Evolutionary conservation across 2,888 invertebrate genomes (phyloP).

Genomic region (Antheraea yamamai): DNA sequence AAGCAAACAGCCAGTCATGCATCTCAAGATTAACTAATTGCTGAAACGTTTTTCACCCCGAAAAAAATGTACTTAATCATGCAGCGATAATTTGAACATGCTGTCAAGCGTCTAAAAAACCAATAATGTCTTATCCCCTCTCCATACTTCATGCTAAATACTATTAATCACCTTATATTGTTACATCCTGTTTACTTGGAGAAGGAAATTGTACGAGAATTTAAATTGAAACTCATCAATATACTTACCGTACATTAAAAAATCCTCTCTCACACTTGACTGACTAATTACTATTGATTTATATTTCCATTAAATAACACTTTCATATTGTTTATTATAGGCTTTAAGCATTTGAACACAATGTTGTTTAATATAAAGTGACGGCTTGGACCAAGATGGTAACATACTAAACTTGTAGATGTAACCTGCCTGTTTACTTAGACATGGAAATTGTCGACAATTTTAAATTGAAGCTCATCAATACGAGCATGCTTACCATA

Average conservation of each 20-base stretch:
- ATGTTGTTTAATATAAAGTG: too few species aligned
- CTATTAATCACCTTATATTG: conserved; percentile 14
- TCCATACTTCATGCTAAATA: conserved; percentile 12
- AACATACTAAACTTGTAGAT: too few species aligned
- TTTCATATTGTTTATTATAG: too few species aligned
- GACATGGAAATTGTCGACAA: too few species aligned
- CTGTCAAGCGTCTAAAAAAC: conserved; percentile 11
- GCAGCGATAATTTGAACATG: conserved; percentile 18
- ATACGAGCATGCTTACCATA: too few species aligned
- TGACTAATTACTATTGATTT: too few species aligned
- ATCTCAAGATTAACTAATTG: conserved; percentile 18
- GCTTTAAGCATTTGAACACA: too few species aligned
- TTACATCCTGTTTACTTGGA: background rate
- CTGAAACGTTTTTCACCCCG: conserved; percentile 18
- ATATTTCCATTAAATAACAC: too few species aligned
- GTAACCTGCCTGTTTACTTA: too few species aligned
- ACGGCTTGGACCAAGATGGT: too few species aligned
- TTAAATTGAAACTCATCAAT: background rate
- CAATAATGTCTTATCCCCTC: conserved; percentile 15
- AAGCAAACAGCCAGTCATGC: conserved; percentile 18
- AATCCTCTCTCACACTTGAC: too few species aligned
- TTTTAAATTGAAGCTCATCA: too few species aligned
- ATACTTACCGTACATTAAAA: background rate
- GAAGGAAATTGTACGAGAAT: background rate
- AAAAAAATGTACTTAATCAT: conserved; percentile 18